Evolutionary conservation across 2,888 invertebrate species (phyloP).

Genomic region (Zygaena filipendulae): DNA sequence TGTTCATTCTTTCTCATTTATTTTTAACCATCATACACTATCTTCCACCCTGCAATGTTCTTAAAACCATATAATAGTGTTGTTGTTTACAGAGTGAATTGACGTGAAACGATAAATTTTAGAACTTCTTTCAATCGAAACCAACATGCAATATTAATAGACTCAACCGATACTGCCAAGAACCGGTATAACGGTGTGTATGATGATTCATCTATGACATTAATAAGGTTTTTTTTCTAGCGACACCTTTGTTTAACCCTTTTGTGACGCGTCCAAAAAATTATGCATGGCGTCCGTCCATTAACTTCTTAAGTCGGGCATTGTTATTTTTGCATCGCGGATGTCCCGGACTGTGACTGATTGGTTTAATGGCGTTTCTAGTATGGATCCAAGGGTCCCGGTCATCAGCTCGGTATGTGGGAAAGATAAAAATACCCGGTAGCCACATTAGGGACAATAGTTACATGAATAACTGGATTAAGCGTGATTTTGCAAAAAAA

Average conservation of each 20-base stretch:
- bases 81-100: too few relatives aligned
- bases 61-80: too few relatives aligned
- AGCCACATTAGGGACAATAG: too few relatives aligned
- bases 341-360: conserved; percentile 52
- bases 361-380: conserved; percentile 40
- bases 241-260: conserved; percentile 54
- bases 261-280: conserved; percentile 40
- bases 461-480: too few relatives aligned
- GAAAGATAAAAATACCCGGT: conserved; percentile 25
- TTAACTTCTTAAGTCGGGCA: conserved; percentile 47
- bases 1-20: too few relatives aligned
- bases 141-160: conserved; percentile 26
- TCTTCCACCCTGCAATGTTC: too few relatives aligned
- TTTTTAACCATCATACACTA: too few relatives aligned
- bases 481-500: too few relatives aligned
- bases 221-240: conserved; percentile 55
- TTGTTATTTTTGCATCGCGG: conserved; percentile 55
- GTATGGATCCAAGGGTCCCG: conserved; percentile 30
- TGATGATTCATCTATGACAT: conserved; percentile 47
- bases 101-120: conserved; percentile 35
- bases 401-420: conserved; percentile 36
- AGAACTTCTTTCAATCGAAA: too few relatives aligned
- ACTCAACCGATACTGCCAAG: conserved; percentile 21
- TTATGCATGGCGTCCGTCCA: conserved; percentile 51
- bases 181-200: conserved; percentile 53